Evolutionary conservation across 2,888 invertebrate species (phyloP), one percentile per base, ranked within the genome.

Genomic region (Phragmatobia fuliginosa): DNA sequence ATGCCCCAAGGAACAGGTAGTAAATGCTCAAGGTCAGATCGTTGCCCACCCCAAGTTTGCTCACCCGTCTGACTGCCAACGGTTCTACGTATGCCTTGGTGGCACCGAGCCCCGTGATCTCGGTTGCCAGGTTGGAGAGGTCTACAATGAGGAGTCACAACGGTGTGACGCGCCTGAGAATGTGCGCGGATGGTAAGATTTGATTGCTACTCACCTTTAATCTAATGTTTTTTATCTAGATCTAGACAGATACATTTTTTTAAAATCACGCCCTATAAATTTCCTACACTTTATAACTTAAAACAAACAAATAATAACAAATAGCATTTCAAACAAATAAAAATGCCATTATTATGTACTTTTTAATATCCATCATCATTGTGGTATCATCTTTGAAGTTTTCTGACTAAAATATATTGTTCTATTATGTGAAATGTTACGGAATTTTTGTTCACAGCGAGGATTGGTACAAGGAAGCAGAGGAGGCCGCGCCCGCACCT

Each of bases 141-240:
- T 98, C n/a, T 99, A 98, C 96, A 98, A 99, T 88, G 98, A 98
- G 79, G 97, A 97, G 77, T 93, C 96, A 0, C 97, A 98, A 91
- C 96, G 96, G 88, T 99, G 99, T 90, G 98, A 98, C 89, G 97
- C 97, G 2, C 98, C 98, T 45, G 98, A 98, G 93, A 98, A 98
- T 91, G 98, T 98, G 68, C 96, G 97, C 82, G 98, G 98, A 96
- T 98, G 98, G 98, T 98, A 87, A 95, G 96, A 92, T 64, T 0
- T 14, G 14, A 38, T 14, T 14, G 38, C 14, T 38, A 1, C 14
- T 38, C 14, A 3, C 38, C 14, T 38, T 3, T 38, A 38, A 38
- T 38, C 38, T 38, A 0, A 4, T 38, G 38, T 38, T 38, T 38
- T 38, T 14, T 14, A 3, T 38, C 38, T 38, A 38, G 1, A 38